Evolutionary conservation across 2,113 vertebrate species (phyloP).

Genomic region (Aspiorhynchus laticeps): DNA sequence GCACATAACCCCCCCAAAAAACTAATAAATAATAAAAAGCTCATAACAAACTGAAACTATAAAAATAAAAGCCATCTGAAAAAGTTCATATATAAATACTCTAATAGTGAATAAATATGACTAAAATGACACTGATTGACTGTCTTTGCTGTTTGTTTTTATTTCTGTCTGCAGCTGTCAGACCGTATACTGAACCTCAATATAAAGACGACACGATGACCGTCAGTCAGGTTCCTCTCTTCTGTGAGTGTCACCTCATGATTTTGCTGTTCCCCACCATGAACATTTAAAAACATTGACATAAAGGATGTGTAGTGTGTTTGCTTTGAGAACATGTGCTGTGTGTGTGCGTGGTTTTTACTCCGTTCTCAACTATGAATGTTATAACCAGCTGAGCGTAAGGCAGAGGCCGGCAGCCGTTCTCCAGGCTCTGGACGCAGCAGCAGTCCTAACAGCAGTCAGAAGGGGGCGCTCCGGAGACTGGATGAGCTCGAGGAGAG

Average conservation of each 20-base stretch:
- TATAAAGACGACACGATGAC: conserved; percentile 75
- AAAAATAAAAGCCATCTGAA: not conserved
- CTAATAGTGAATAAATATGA: not conserved
- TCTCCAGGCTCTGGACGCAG: conserved; percentile 2
- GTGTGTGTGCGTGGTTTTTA: not conserved
- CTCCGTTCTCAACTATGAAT: too few species aligned
- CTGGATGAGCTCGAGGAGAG: conserved; percentile 14
- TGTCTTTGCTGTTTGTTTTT: not conserved
- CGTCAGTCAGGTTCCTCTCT: conserved; percentile 84
- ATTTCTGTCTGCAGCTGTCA: conserved; percentile 66
- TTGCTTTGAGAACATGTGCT: too few species aligned
- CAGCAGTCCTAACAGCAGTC: conserved; percentile 36
- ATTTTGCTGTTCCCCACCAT: not conserved
- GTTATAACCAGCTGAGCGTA: conserved; percentile 51
- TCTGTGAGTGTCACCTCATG: conserved; percentile 77
- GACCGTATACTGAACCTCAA: conserved; percentile 67
- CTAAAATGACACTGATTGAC: not conserved
- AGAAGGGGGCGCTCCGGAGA: conserved; percentile 46
- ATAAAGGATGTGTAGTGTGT: not conserved
- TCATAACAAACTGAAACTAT: not conserved
- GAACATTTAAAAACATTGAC: not conserved
- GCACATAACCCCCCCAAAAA: not conserved
- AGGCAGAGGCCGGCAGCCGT: not conserved
- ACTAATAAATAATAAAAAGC: not conserved
- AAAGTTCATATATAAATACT: not conserved